Evolutionary conservation across 1,140 invertebrate genomes (phyloP).

Genomic region (Drosophila parabipectinata): DNA sequence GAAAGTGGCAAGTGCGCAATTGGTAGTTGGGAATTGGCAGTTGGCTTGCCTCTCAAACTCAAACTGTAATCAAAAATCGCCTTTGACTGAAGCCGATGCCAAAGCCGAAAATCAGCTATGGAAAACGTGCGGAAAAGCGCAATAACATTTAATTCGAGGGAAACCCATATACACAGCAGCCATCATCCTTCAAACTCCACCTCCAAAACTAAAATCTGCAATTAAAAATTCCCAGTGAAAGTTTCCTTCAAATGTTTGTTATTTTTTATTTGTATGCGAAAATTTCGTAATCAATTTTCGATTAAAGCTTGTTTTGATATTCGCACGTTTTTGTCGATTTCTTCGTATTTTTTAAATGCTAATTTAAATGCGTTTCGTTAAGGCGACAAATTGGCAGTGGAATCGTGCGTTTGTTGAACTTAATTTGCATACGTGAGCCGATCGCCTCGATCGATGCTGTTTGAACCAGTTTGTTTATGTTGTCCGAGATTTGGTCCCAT

Average conservation of each 20-base stretch:
- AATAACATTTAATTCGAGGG: conserved; percentile 53
- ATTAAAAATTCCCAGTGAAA: conserved; percentile 72
- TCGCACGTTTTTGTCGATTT: conserved; percentile 53
- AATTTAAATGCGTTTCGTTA: conserved; percentile 67
- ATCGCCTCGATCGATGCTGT: background rate
- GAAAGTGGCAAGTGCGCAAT: conserved; percentile 27
- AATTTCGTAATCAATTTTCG: conserved; percentile 62
- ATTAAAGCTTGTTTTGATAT: conserved; percentile 60
- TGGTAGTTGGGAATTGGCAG: background rate
- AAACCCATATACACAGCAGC: conserved; percentile 19
- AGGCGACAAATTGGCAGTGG: conserved; percentile 69
- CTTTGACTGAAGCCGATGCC: conserved; percentile 6
- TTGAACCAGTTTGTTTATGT: conserved; percentile 63
- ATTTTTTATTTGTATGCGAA: conserved; percentile 37
- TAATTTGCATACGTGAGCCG: conserved; percentile 65
- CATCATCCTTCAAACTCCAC: conserved; percentile 39
- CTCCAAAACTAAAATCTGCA: conserved; percentile 30
- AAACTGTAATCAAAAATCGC: conserved; percentile 27
- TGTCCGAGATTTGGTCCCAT: conserved; percentile 15
- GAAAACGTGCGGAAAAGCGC: conserved; percentile 29
- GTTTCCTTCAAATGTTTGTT: conserved; percentile 53
- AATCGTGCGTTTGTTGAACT: conserved; percentile 72
- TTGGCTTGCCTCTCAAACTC: conserved; percentile 12
- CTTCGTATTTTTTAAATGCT: conserved; percentile 38
- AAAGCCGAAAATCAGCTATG: conserved; percentile 20